These are phyloP conservation scores for Oceanodroma leucorhoa DNA, from an alignment of 2,797 vertebrate genomes.

Conservation along the genomic window DNA sequence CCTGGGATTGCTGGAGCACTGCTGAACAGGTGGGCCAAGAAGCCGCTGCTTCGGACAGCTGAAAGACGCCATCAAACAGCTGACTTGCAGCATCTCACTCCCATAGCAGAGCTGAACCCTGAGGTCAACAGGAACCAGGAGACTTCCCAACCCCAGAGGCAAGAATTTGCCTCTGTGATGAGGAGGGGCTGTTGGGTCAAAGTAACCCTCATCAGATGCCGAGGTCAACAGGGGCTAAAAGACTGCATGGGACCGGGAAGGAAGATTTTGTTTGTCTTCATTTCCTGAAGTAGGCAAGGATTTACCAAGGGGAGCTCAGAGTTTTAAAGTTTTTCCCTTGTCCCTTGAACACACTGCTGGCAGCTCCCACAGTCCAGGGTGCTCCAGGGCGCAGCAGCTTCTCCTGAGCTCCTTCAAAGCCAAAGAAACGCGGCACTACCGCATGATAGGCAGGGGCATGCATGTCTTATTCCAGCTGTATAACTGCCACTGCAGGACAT, in stretches of 20 bases:
- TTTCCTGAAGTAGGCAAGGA: not conserved
- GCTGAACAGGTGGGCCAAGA: not conserved
- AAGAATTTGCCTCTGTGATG: not conserved
- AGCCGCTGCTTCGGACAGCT: rapidly evolving
- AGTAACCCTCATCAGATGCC: not conserved
- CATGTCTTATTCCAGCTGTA: not conserved
- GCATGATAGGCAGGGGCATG: not conserved
- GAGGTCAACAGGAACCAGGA: rapidly evolving
- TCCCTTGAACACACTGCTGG: not conserved
- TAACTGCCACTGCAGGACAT: not conserved
- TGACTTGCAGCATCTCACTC: not conserved
- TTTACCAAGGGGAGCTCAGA: not conserved
- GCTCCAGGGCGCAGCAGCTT: not conserved
- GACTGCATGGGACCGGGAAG: not conserved
- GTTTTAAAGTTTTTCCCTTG: not conserved
- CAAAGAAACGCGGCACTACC: rapidly evolving
- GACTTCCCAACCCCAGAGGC: not conserved
- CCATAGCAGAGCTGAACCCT: not conserved
- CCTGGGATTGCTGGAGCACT: not conserved
- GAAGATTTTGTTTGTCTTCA: not conserved
- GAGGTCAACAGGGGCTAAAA: not conserved
- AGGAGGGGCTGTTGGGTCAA: not conserved
- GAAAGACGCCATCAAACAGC: not conserved
- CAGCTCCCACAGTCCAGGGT: not conserved
- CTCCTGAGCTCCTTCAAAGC: not conserved